Percentiles rank a stretch among this genome's conserved stretches.
phyloP scores from a whole-genome alignment of 2,113 vertebrate species.

The Oreotrochilus melanogaster region DNA sequence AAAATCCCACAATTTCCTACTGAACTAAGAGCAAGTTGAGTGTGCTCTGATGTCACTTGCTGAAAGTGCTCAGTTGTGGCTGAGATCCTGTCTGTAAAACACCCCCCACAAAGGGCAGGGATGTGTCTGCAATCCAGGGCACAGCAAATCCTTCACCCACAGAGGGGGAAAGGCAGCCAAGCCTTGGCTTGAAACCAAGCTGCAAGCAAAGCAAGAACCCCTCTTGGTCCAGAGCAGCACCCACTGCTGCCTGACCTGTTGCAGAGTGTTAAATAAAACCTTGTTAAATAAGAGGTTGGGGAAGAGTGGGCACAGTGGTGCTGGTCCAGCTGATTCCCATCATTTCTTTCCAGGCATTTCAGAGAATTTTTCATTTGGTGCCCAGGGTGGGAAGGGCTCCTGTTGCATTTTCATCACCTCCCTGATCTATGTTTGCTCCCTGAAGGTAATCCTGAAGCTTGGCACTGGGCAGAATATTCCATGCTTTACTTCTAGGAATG shows the following conservation, averaged over 20 bases:
- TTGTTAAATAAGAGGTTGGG: too few species aligned
- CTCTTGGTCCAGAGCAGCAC: not conserved
- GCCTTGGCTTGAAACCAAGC: not conserved
- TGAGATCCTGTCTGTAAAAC: not conserved
- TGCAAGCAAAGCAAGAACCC: not conserved
- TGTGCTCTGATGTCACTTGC: not conserved
- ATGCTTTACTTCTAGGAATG: not conserved
- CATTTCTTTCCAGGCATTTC: not conserved
- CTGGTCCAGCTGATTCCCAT: not conserved
- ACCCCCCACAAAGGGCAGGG: fast-evolving
- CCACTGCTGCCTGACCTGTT: fast-evolving
- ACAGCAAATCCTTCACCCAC: not conserved
- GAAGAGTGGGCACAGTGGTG: fast-evolving
- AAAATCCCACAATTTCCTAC: not conserved
- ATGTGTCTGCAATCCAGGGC: fast-evolving
- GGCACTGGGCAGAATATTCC: not conserved
- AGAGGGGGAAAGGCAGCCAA: not conserved
- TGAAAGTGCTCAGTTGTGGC: not conserved
- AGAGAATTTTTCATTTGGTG: not conserved
- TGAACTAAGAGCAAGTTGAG: not conserved
- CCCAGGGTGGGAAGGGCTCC: not conserved
- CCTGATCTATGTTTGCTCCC: not conserved
- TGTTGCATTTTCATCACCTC: not conserved
- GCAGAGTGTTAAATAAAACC: fast-evolving
- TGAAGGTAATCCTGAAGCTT: not conserved